Evolutionary conservation across 2,888 invertebrate species (phyloP).

Genomic region (Phorcus lineatus): DNA sequence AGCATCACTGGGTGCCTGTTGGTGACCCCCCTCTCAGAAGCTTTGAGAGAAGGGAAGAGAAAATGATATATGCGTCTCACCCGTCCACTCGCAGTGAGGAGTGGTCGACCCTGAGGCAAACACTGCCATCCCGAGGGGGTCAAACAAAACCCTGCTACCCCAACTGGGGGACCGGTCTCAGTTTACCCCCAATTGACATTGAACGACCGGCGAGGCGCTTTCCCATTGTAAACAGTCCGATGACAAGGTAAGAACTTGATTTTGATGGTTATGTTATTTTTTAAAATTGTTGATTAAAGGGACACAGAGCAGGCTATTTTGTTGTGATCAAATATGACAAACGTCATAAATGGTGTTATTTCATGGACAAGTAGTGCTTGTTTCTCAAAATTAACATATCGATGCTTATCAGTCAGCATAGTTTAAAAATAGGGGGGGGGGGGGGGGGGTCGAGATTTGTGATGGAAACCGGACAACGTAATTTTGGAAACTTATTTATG

Average conservation of each 20-base stretch:
- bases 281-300: not conserved
- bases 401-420: too few species aligned
- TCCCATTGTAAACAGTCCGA: conserved; percentile 69
- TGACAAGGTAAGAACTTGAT: conserved; percentile 64
- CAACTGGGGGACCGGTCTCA: conserved; percentile 67
- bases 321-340: too few species aligned
- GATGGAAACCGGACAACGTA: too few species aligned
- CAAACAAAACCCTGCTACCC: conserved; percentile 49
- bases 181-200: conserved; percentile 45
- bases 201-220: conserved; percentile 46
- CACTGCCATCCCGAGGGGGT: conserved; percentile 66
- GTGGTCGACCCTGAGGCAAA: conserved; percentile 71
- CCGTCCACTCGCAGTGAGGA: conserved; percentile 65
- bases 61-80: conserved; percentile 50
- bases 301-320: too few species aligned
- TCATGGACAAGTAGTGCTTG: too few species aligned
- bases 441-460: too few species aligned
- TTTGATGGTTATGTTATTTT: too few species aligned
- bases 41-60: conserved; percentile 50
- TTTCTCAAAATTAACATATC: too few species aligned
- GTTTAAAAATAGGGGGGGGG: too few species aligned
- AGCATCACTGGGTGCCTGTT: conserved; percentile 57
- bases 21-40: conserved; percentile 54
- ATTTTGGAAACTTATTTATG: too few species aligned
- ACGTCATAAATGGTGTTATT: too few species aligned